A percentile compares a stretch with the other conserved stretches of the same genome.
Conservation (phyloP, 2,888 invertebrate species). For the Caradrina clavipalpis region DNA sequence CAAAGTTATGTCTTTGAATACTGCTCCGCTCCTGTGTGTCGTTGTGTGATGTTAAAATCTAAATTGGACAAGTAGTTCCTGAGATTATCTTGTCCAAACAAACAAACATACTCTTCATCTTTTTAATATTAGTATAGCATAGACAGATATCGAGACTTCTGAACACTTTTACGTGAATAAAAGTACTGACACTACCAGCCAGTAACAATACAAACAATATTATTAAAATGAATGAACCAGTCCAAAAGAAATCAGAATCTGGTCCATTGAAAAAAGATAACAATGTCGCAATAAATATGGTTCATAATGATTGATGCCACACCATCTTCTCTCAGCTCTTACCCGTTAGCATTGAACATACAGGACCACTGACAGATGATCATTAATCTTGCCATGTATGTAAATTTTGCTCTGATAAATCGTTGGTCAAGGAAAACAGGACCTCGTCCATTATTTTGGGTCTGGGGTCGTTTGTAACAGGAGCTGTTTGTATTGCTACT, state of each 20-base stretch:
- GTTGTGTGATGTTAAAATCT: no score
- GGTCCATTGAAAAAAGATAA: slow-evolving; percentile 54
- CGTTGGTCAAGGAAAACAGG: slow-evolving; percentile 78
- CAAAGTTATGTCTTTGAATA: no score
- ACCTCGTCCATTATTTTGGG: slow-evolving; percentile 67
- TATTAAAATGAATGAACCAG: slow-evolving; percentile 35
- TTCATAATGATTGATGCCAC: slow-evolving; percentile 63
- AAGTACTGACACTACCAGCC: not conserved
- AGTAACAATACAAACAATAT: not conserved
- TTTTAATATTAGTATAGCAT: no score
- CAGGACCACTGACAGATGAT: slow-evolving; percentile 74
- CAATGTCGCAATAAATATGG: slow-evolving; percentile 62
- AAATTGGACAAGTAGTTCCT: no score
- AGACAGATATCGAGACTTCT: no score
- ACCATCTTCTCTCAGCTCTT: slow-evolving; percentile 58
- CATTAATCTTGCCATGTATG: slow-evolving; percentile 85
- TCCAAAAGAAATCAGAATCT: slow-evolving; percentile 38
- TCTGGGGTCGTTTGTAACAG: slow-evolving; percentile 62
- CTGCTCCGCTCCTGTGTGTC: no score
- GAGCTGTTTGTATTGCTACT: slow-evolving; percentile 51
- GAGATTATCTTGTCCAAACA: no score
- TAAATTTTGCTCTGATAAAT: slow-evolving; percentile 85
- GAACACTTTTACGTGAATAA: not conserved
- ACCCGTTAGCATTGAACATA: slow-evolving; percentile 69
- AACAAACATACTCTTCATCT: no score